Percentiles rank a stretch among this genome's conserved stretches.
These are phyloP conservation scores for Drosophila lutescens DNA, from an alignment of 2,888 invertebrate species.

Conservation along the genomic window DNA sequence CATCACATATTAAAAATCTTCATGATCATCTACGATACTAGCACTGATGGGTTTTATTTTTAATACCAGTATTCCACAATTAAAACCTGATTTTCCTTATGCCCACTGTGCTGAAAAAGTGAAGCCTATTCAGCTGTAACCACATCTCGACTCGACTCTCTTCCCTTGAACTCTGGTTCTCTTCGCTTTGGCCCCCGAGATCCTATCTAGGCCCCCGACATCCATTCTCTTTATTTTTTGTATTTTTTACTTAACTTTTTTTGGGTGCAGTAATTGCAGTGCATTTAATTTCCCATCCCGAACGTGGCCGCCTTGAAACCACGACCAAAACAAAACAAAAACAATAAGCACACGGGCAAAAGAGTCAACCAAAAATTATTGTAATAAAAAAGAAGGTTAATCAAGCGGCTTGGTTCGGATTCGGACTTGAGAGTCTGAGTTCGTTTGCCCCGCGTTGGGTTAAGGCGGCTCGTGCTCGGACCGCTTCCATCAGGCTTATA, in stretches of 20 bases:
- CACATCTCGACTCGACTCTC: constrained; percentile 9
- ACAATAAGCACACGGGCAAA: constrained; percentile 23
- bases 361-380: constrained; percentile 25
- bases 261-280: constrained; percentile 49
- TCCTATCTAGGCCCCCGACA: constrained; percentile 23
- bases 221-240: constrained; percentile 28
- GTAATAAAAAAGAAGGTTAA: constrained; percentile 60
- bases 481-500: constrained; percentile 32
- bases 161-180: constrained; percentile 34
- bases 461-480: constrained; percentile 37
- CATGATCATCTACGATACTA: no score
- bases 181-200: constrained; percentile 16
- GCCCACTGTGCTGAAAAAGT: constrained; percentile 5
- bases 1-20: no score
- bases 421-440: constrained; percentile 28
- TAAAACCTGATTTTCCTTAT: neutral
- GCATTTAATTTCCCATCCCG: constrained; percentile 45
- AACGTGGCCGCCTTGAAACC: constrained; percentile 44
- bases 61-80: neutral
- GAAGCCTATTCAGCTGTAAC: constrained; percentile 1
- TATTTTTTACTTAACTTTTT: constrained; percentile 1
- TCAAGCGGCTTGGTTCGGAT: constrained; percentile 54
- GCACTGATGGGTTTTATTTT: neutral
- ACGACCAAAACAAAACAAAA: constrained; percentile 42
- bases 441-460: constrained; percentile 31